These are phyloP conservation scores for Pavo muticus DNA, from an alignment of 2,113 vertebrate species.

Conservation along the genomic window DNA sequence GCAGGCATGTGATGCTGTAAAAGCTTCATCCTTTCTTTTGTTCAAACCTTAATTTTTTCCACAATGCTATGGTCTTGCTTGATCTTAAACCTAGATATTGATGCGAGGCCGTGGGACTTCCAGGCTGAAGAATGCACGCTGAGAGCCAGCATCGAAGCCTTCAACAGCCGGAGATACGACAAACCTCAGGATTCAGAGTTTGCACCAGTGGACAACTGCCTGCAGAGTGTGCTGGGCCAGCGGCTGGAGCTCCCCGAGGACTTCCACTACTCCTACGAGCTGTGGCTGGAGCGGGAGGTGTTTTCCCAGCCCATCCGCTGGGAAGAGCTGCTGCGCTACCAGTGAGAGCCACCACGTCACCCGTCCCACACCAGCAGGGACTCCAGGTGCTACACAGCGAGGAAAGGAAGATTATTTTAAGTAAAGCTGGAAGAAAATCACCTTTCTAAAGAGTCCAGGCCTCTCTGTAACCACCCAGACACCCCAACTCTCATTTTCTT, in stretches of 20 bases:
- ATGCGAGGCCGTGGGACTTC: conserved; percentile 98
- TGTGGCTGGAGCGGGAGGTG: conserved; percentile 97
- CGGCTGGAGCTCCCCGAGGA: conserved; percentile 90
- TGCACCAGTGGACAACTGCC: conserved; percentile 93
- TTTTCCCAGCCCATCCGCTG: conserved; percentile 97
- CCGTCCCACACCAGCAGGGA: not conserved
- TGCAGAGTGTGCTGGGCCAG: conserved; percentile 96
- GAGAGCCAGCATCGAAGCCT: conserved; percentile 93
- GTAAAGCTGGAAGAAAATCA: not conserved
- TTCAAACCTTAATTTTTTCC: not conserved
- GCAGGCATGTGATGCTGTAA: not conserved
- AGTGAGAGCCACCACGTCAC: conserved; percentile 45
- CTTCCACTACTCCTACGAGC: conserved; percentile 94
- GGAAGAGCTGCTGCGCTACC: conserved; percentile 91
- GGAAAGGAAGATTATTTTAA: not conserved
- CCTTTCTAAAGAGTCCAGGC: not conserved
- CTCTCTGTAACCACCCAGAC: not conserved
- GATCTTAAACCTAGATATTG: conserved; percentile 82
- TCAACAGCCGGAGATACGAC: conserved; percentile 93
- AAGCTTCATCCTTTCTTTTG: not conserved
- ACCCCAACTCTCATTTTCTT: not conserved
- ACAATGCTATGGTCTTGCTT: rapidly evolving
- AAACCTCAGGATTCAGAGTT: conserved; percentile 86
- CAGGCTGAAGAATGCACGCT: conserved; percentile 97
- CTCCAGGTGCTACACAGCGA: not conserved